phyloP scores from a whole-genome alignment of 2,888 invertebrate species.

The Sepioteuthis lessoniana region DNA sequence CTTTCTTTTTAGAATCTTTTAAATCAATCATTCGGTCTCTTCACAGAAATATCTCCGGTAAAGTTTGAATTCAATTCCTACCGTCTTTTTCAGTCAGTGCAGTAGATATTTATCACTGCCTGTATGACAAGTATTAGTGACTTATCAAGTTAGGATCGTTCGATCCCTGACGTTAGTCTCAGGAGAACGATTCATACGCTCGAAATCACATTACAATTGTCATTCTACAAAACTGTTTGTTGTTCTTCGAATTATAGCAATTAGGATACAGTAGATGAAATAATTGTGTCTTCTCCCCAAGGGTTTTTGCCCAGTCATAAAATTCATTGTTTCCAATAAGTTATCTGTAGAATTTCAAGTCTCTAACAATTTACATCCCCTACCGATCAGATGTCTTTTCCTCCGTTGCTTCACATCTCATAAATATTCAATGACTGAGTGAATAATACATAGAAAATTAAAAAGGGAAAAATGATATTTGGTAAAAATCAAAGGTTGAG shows the following conservation, averaged over 20 bases:
- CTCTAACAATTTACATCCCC: not conserved
- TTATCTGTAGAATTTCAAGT: not conserved
- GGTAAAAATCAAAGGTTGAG: not conserved
- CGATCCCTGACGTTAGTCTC: no score
- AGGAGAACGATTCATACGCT: not conserved
- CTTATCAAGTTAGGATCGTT: no score
- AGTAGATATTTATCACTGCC: no score
- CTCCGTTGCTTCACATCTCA: not conserved
- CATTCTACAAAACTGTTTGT: not conserved
- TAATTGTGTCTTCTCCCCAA: not conserved
- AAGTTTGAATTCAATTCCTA: no score
- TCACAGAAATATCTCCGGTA: no score
- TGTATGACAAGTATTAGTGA: no score
- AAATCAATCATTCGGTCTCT: no score
- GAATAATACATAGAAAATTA: not conserved
- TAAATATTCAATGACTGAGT: not conserved
- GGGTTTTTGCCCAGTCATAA: no score
- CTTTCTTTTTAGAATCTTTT: no score
- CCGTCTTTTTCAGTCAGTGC: no score
- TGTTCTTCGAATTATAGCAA: not conserved
- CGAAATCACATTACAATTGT: not conserved
- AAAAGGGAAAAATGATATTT: not conserved
- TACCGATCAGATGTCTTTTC: not conserved
- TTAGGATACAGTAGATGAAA: not conserved
- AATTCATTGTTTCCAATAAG: not conserved